Percentiles rank a stretch among this genome's conserved stretches.
These are phyloP conservation scores for Heliconius charithonia DNA, from an alignment of 2,888 invertebrate species.

Conservation along the genomic window DNA sequence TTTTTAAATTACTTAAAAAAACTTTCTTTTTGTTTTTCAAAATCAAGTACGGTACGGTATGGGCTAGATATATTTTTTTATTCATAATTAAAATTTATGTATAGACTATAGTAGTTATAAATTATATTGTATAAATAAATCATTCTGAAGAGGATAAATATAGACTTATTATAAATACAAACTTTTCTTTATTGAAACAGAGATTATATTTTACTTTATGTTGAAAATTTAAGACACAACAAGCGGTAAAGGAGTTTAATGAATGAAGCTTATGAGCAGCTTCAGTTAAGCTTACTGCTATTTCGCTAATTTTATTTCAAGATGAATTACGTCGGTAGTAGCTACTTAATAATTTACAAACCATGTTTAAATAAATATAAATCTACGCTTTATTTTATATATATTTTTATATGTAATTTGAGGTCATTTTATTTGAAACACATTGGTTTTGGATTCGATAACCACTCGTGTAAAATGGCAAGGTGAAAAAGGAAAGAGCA, in stretches of 20 bases:
- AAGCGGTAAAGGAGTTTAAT: conserved; percentile 29
- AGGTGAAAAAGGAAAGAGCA: too few relatives aligned
- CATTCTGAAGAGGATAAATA: background rate
- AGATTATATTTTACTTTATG: conserved; percentile 25
- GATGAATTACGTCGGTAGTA: conserved; percentile 1
- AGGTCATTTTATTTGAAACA: background rate
- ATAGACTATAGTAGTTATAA: background rate
- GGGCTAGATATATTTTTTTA: too few relatives aligned
- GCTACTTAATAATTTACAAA: background rate
- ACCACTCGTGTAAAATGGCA: background rate
- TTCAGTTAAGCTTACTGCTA: conserved; percentile 19
- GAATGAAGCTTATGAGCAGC: conserved; percentile 30
- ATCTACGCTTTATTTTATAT: background rate
- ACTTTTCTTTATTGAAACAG: conserved; percentile 15
- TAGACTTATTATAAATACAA: conserved; percentile 12
- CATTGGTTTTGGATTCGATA: background rate
- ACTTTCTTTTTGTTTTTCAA: too few relatives aligned
- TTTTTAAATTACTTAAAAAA: too few relatives aligned
- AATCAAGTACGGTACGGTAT: too few relatives aligned
- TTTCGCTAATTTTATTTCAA: conserved; percentile 21
- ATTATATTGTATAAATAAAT: conserved; percentile 1
- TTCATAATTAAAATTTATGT: too few relatives aligned
- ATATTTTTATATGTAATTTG: background rate
- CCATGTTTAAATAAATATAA: background rate
- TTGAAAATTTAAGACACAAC: conserved; percentile 19